Percentiles rank a stretch among this genome's conserved stretches.
phyloP scores from a whole-genome alignment of 2,113 vertebrate species.

The Apteryx owenii region DNA sequence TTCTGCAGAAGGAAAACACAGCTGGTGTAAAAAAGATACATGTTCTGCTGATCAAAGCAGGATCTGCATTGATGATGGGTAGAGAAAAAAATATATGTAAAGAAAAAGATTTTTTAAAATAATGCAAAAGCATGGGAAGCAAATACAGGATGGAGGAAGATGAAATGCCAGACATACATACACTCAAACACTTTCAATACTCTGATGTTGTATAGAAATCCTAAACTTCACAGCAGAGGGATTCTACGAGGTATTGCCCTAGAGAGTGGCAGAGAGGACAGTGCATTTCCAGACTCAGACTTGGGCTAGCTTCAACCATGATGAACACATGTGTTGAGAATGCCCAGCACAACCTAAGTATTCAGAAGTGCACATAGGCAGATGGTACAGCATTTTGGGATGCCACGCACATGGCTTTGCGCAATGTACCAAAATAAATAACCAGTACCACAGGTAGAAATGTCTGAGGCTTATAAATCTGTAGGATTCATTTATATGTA shows the following conservation, averaged over 20 bases:
- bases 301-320: background rate
- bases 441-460: background rate
- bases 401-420: background rate
- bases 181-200: background rate
- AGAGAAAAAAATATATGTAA: background rate
- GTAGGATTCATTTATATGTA: background rate
- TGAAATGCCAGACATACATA: background rate
- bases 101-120: background rate
- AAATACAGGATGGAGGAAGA: background rate
- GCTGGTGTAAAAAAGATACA: background rate
- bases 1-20: background rate
- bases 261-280: background rate
- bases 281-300: background rate
- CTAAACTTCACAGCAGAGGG: background rate
- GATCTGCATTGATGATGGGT: background rate
- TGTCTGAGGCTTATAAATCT: background rate
- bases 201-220: background rate
- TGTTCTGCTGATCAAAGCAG: background rate
- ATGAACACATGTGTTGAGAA: background rate
- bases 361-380: background rate
- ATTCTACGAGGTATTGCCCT: background rate
- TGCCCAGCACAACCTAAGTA: background rate
- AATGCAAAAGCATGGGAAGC: background rate
- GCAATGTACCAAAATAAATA: background rate
- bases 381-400: background rate